These are phyloP conservation scores for Brachyopa scutellaris DNA, from an alignment of 2,888 invertebrate genomes.

Conservation along the genomic window DNA sequence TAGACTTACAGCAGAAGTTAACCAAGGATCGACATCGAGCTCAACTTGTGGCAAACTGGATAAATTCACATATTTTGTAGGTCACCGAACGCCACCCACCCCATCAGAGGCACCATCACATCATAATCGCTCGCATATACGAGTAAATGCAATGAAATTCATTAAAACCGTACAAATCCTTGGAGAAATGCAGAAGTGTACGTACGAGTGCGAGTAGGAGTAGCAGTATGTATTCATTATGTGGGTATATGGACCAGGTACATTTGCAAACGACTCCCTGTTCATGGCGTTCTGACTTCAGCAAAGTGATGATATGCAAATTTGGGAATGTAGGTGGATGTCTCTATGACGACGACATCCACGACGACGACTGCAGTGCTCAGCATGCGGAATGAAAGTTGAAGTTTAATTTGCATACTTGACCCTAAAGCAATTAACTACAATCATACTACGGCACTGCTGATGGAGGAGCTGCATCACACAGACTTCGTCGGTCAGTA, in stretches of 20 bases:
- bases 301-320: conserved; percentile 30
- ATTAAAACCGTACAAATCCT: conserved; percentile 63
- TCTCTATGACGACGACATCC: conserved; percentile 19
- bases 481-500: neutral
- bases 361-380: conserved; percentile 1
- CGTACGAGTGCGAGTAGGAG: conserved; percentile 3
- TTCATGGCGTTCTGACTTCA: conserved; percentile 18
- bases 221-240: conserved; percentile 8
- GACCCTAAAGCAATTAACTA: conserved; percentile 72
- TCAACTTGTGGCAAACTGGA: conserved; percentile 51
- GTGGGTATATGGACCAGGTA: conserved; percentile 8
- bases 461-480: neutral
- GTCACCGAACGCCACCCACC: conserved; percentile 23
- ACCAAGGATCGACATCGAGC: conserved; percentile 48
- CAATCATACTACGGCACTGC: conserved; percentile 1
- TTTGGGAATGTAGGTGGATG: conserved; percentile 18
- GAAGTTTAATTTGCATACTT: conserved; percentile 74
- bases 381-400: conserved; percentile 46
- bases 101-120: neutral
- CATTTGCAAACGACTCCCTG: conserved; percentile 22
- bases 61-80: conserved; percentile 53
- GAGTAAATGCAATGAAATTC: conserved; percentile 65
- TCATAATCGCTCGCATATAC: neutral
- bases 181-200: conserved; percentile 5
- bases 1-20: conserved; percentile 60